phyloP scores from a whole-genome alignment of 2,888 invertebrate species.

The Pherbina coryleti region DNA sequence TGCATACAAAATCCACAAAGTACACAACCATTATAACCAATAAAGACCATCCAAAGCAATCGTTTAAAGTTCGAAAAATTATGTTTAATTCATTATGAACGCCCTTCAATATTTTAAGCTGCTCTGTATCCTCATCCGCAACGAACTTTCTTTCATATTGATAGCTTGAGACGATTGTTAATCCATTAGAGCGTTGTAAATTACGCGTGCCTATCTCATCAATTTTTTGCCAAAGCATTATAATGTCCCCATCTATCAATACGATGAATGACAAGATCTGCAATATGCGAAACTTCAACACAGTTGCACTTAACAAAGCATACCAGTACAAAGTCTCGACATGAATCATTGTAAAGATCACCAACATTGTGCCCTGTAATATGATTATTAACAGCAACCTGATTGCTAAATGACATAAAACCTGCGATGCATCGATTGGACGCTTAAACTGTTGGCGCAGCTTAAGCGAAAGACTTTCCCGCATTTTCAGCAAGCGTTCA shows the following conservation, averaged over 20 bases:
- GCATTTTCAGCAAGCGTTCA: constrained; percentile 42
- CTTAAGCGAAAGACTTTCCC: constrained; percentile 45
- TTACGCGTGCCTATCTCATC: constrained; percentile 53
- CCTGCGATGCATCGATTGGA: constrained; percentile 5
- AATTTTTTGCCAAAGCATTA: constrained; percentile 46
- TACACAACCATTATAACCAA: constrained; percentile 58
- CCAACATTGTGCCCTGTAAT: constrained; percentile 37
- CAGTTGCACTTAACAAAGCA: constrained; percentile 52
- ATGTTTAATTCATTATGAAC: constrained; percentile 61
- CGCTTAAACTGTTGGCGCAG: constrained; percentile 41
- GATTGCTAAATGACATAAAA: constrained; percentile 3
- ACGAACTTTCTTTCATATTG: background rate
- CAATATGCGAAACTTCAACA: constrained; percentile 56
- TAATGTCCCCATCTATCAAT: constrained; percentile 50
- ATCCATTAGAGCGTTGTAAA: constrained; percentile 41
- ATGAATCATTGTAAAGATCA: constrained; percentile 42
- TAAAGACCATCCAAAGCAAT: constrained; percentile 66
- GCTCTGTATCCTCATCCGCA: constrained; percentile 38
- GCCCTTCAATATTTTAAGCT: constrained; percentile 56
- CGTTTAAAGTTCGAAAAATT: constrained; percentile 57
- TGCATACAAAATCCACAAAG: constrained; percentile 63
- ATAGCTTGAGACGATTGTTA: background rate
- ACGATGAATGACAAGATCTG: constrained; percentile 49
- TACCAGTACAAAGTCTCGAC: constrained; percentile 47
- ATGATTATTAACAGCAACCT: constrained; percentile 46